Evolutionary conservation across 2,797 vertebrate genomes (phyloP).

Genomic region (Acanthurus leucopareius): DNA sequence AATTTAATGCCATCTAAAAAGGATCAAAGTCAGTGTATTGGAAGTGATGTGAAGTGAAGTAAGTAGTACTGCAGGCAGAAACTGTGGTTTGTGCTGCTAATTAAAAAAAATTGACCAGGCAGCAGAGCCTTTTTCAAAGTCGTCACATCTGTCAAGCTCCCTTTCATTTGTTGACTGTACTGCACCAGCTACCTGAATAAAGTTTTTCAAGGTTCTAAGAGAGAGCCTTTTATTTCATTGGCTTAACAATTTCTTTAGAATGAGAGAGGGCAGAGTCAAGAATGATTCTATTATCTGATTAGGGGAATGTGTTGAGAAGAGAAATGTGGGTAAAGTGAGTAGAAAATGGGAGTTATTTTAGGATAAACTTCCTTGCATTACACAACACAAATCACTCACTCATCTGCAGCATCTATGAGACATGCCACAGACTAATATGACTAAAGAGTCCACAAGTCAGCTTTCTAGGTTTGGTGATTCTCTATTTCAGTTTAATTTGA

Average conservation of each 20-base stretch:
- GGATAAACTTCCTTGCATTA: slow-evolving; percentile 25
- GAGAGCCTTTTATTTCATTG: slow-evolving; percentile 24
- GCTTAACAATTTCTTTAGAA: slow-evolving; percentile 35
- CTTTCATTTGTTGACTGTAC: slow-evolving; percentile 34
- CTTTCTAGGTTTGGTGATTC: neutral
- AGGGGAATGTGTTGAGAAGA: slow-evolving; percentile 26
- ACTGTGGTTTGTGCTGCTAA: slow-evolving; percentile 17
- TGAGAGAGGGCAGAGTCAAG: slow-evolving; percentile 20
- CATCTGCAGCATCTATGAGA: neutral
- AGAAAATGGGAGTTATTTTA: slow-evolving; percentile 16
- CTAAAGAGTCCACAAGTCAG: slow-evolving; percentile 6
- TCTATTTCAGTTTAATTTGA: neutral
- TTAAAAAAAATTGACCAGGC: slow-evolving; percentile 37
- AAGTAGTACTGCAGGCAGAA: too few relatives aligned
- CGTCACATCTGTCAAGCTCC: slow-evolving; percentile 29
- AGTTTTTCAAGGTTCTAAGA: slow-evolving; percentile 9
- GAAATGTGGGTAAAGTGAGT: slow-evolving; percentile 19
- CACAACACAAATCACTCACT: neutral
- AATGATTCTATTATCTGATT: slow-evolving; percentile 63
- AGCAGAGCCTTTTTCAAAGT: slow-evolving; percentile 18
- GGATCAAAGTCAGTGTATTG: too few relatives aligned
- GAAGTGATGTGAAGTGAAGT: too few relatives aligned
- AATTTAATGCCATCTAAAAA: too few relatives aligned
- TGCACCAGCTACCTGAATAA: slow-evolving; percentile 25
- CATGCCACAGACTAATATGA: slow-evolving; percentile 7